Percentiles rank a stretch among this genome's conserved stretches.
These are phyloP conservation scores for Petrocephalus microphthalmus DNA, from an alignment of 2,113 vertebrate genomes.

Conservation along the genomic window DNA sequence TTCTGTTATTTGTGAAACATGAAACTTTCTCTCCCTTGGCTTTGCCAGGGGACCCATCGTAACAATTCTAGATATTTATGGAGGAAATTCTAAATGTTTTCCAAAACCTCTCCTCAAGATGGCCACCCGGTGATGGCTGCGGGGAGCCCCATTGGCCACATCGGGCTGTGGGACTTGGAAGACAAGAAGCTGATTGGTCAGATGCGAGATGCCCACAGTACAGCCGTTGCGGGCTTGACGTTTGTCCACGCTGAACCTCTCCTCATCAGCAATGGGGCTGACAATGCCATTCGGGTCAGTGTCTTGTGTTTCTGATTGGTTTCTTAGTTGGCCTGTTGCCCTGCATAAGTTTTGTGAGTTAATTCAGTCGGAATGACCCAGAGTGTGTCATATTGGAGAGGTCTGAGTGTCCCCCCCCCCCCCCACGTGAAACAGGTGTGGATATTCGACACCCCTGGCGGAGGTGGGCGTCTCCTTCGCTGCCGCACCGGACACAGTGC, in stretches of 20 bases:
- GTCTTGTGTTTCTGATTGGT: background rate
- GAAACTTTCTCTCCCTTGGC: background rate
- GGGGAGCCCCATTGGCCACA: constrained; percentile 83
- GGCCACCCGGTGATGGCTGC: constrained; percentile 85
- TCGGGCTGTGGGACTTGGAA: constrained; percentile 91
- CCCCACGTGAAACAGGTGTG: constrained; percentile 66
- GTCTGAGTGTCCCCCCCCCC: background rate
- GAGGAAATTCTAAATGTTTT: background rate
- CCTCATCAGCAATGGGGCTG: constrained; percentile 82
- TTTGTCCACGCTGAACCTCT: constrained; percentile 87
- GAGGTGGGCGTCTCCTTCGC: constrained; percentile 73
- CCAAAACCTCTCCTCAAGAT: constrained; percentile 56
- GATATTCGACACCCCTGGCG: constrained; percentile 88
- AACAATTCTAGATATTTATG: background rate
- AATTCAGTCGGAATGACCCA: background rate
- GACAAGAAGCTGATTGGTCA: constrained; percentile 78
- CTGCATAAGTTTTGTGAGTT: background rate
- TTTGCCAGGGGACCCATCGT: background rate
- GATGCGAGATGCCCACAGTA: constrained; percentile 78
- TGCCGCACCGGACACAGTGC: constrained; percentile 83
- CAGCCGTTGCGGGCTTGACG: constrained; percentile 76
- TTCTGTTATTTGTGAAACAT: background rate
- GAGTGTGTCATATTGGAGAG: background rate
- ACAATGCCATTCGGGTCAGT: constrained; percentile 84
- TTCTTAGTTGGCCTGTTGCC: background rate